phyloP scores from a whole-genome alignment of 2,888 invertebrate genomes.

The Tigriopus californicus region DNA sequence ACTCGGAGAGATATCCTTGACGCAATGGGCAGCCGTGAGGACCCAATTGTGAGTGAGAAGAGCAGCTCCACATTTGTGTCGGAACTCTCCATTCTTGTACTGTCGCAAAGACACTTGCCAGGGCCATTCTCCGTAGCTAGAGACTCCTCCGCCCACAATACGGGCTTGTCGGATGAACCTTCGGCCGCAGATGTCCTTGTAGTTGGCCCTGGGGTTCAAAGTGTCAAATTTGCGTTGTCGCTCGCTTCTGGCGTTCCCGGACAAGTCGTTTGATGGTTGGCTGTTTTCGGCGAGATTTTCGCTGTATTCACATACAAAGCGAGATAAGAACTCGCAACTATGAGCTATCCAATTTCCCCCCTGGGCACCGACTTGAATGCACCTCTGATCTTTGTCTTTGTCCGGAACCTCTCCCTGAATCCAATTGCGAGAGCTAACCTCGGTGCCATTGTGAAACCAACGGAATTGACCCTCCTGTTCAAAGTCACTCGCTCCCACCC shows the following conservation, averaged over 20 bases:
- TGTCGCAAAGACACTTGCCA: constrained; percentile 18
- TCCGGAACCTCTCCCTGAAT: background rate
- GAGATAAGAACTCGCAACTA: background rate
- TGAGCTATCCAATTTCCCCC: background rate
- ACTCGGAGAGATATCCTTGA: constrained; percentile 18
- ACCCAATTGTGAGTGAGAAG: constrained; percentile 21
- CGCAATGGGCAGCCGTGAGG: constrained; percentile 23
- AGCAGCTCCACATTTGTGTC: constrained; percentile 16
- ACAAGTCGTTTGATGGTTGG: background rate
- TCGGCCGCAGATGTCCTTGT: constrained; percentile 18
- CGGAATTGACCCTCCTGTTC: constrained; percentile 4
- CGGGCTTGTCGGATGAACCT: constrained; percentile 19
- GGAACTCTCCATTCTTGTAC: constrained; percentile 16
- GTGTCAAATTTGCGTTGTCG: constrained; percentile 8
- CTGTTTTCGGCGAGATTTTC: background rate
- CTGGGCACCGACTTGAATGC: background rate
- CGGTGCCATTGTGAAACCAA: constrained; percentile 6
- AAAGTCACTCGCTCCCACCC: constrained; percentile 13
- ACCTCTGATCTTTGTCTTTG: constrained; percentile 5
- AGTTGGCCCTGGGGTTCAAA: constrained; percentile 6
- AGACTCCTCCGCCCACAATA: constrained; percentile 19
- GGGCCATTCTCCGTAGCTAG: constrained; percentile 19
- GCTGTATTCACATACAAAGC: constrained; percentile 5
- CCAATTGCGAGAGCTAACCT: background rate
- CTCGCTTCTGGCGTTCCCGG: background rate